These are phyloP conservation scores for Masticophis lateralis DNA, from an alignment of 2,797 vertebrate species.

Conservation along the genomic window DNA sequence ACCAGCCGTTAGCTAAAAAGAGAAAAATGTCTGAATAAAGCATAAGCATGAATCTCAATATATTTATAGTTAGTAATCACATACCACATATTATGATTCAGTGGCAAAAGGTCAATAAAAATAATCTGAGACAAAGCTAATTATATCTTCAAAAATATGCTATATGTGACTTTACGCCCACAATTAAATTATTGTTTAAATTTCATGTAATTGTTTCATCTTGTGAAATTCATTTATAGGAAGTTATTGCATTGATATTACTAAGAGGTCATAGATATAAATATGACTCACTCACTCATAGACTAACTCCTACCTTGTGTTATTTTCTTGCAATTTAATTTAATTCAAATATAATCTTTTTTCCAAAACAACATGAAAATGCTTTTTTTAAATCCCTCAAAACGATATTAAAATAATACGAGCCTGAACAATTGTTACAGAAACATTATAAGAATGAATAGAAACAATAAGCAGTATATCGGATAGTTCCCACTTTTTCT, in stretches of 20 bases:
- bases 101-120: slow-evolving; percentile 34
- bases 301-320: not conserved
- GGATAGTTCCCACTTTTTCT: slow-evolving; percentile 10
- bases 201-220: slow-evolving; percentile 7
- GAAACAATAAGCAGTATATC: not conserved
- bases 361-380: not conserved
- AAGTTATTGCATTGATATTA: not conserved
- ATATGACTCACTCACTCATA: not conserved
- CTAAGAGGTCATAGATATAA: slow-evolving; percentile 2
- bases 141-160: slow-evolving; percentile 21
- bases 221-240: slow-evolving; percentile 15
- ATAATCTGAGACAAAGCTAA: not conserved
- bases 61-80: slow-evolving; percentile 42
- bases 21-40: slow-evolving; percentile 49
- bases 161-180: not conserved
- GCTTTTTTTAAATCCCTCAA: not conserved
- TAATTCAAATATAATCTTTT: not conserved
- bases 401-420: not conserved
- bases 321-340: not conserved
- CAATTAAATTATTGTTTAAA: slow-evolving; percentile 12
- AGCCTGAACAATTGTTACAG: not conserved
- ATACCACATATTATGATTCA: slow-evolving; percentile 41
- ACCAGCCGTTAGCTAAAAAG: slow-evolving; percentile 52
- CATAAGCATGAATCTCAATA: slow-evolving; percentile 7
- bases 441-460: slow-evolving; percentile 10